Conservation (phyloP, 2,113 vertebrate genomes). For the Lycocorax pyrrhopterus region DNA sequence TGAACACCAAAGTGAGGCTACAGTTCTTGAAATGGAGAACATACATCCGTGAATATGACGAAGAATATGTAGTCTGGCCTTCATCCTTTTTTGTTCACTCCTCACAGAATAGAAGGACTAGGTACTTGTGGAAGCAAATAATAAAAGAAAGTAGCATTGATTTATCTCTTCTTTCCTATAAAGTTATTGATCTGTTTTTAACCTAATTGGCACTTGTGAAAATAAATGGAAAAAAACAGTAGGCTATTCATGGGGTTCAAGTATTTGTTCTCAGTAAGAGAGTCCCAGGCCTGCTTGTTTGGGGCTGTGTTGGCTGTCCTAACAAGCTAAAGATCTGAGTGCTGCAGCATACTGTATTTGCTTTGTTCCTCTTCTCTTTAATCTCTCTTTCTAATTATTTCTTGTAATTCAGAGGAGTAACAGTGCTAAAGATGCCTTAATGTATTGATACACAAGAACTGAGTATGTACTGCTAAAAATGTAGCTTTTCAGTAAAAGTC, state of each 20-base stretch:
- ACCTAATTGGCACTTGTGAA: constrained; percentile 66
- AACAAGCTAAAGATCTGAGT: not conserved
- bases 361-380: constrained; percentile 54
- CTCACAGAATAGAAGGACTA: not conserved
- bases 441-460: not conserved
- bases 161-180: constrained; percentile 1
- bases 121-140: not conserved
- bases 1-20: not conserved
- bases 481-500: not conserved
- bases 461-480: not conserved
- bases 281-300: not conserved
- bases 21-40: not conserved
- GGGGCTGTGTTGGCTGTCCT: not conserved
- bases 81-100: not conserved
- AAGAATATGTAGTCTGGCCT: not conserved
- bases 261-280: constrained; percentile 27
- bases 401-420: not conserved
- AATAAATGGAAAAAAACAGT: constrained; percentile 25
- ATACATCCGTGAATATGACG: not conserved
- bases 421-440: not conserved
- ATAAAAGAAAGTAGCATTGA: constrained; percentile 36
- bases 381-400: constrained; percentile 33
- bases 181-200: constrained; percentile 55
- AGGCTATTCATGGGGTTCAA: constrained; percentile 4
- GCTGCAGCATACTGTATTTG: not conserved